phyloP scores from a whole-genome alignment of 2,888 invertebrate genomes.

The Creontiades dilutus region DNA sequence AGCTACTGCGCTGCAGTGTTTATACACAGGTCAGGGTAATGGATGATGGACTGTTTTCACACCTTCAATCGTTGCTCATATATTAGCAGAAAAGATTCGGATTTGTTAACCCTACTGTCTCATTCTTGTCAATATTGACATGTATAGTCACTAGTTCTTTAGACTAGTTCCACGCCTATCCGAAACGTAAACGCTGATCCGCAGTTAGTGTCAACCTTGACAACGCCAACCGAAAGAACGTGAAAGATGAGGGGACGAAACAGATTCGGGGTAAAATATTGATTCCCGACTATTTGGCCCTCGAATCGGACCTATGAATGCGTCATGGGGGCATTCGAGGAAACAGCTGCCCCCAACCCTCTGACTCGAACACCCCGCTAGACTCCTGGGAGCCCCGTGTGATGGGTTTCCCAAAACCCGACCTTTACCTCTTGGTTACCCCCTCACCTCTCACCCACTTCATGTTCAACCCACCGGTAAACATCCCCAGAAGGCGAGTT shows the following conservation, averaged over 20 bases:
- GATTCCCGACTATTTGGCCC: constrained; percentile 20
- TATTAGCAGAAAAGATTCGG: too few relatives aligned
- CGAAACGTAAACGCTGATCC: too few relatives aligned
- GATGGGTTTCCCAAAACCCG: constrained; percentile 1
- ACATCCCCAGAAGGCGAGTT: not conserved
- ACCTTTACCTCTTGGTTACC: not conserved
- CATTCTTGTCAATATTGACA: too few relatives aligned
- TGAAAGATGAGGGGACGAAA: not conserved
- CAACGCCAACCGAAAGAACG: too few relatives aligned
- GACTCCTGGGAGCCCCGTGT: not conserved
- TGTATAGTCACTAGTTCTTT: too few relatives aligned
- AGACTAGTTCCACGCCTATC: too few relatives aligned
- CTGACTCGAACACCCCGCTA: not conserved
- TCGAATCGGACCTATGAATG: constrained; percentile 32
- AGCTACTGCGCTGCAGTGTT: too few relatives aligned
- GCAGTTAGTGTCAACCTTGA: too few relatives aligned
- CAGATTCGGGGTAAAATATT: constrained; percentile 1
- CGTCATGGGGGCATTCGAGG: not conserved
- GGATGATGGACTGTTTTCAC: too few relatives aligned
- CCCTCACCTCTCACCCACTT: not conserved
- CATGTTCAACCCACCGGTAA: not conserved
- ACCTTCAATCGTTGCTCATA: too few relatives aligned
- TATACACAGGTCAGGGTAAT: too few relatives aligned
- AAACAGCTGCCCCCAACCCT: not conserved
- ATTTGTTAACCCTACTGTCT: too few relatives aligned